Conservation (phyloP, 2,797 vertebrate genomes). For the Falco novaeseelandiae region DNA sequence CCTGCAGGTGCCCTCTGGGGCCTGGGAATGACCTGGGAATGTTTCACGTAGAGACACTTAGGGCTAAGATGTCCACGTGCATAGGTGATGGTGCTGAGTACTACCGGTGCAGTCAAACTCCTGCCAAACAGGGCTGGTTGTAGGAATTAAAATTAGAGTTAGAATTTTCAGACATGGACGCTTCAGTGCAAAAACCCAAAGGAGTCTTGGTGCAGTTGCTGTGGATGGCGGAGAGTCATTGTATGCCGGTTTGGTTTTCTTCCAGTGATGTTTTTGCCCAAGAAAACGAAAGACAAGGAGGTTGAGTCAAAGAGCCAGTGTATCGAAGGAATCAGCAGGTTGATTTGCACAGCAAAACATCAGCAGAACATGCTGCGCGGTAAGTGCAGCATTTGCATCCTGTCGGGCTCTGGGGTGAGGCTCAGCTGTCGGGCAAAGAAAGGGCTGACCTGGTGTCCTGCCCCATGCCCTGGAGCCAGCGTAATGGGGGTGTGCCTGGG, state of each 20-base stretch:
- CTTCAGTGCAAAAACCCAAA: background rate
- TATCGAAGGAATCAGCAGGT: conserved; percentile 95
- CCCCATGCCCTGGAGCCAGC: background rate
- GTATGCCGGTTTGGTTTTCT: conserved; percentile 33
- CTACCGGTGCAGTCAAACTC: background rate
- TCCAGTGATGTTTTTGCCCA: conserved; percentile 98
- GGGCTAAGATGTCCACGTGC: background rate
- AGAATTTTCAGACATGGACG: background rate
- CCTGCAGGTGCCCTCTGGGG: background rate
- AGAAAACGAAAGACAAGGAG: conserved; percentile 97
- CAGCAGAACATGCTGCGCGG: conserved; percentile 96
- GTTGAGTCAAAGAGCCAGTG: conserved; percentile 95
- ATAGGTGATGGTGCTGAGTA: background rate
- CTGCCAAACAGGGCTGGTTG: background rate
- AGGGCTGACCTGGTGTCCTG: background rate
- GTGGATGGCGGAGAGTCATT: background rate
- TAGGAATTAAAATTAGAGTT: background rate
- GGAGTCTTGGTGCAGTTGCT: background rate
- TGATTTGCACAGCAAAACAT: conserved; percentile 98
- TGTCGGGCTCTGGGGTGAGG: fast-evolving
- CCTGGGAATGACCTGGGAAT: background rate
- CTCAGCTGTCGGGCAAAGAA: background rate
- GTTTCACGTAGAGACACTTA: background rate
- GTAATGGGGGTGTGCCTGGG: background rate
- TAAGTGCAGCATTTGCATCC: conserved; percentile 26